Evolutionary conservation across 2,888 invertebrate species (phyloP), one percentile per base, ranked within the genome.

Genomic region (Amblyjoppa fuscipennis): DNA sequence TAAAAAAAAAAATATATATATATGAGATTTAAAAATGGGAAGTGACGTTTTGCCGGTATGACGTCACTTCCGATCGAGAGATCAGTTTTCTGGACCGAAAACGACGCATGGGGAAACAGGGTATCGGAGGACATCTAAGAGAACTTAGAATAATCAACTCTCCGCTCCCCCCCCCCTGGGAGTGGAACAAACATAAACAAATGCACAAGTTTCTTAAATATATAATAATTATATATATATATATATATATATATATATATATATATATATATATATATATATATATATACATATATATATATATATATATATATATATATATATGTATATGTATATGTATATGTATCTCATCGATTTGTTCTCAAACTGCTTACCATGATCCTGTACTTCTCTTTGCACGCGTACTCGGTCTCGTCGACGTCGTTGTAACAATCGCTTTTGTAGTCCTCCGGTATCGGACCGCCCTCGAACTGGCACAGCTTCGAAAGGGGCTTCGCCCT

Each of bases 341-440:
- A 45, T 3, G 4, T 49, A 45, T 64, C 31, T 64, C 64, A 11
- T 49, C 75, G 49, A 34, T 34, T 34, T 34, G 7, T 3, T 11
- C 25, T 31, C 3, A 38, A 73, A 41, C 7, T n/a, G 90, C 95
- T 96, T 94, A 97, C 97, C 97, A 97, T 96, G 91, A 97, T 97
- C 92, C 97, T 95, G 92, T 96, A 96, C 92, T 97, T 97, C 93
- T 97, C 97, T 93, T 97, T 97, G 94, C 97, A 97, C 3, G 97
- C 97, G 92, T 96, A 97, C 88, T 96, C 96, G 34, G 96, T 96
- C 94, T 97, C 97, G 93, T 97, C 97, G 25, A 97, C 96, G 93
- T 97, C 97, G 93, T 97, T 96, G 94, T 97, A 97, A 91, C 97
- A 97, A 91, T 97, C 97, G 73, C 96, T 96, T 93, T 96, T 97